phyloP scores from a whole-genome alignment of 1,140 invertebrate genomes.

The Adelges cooleyi region DNA sequence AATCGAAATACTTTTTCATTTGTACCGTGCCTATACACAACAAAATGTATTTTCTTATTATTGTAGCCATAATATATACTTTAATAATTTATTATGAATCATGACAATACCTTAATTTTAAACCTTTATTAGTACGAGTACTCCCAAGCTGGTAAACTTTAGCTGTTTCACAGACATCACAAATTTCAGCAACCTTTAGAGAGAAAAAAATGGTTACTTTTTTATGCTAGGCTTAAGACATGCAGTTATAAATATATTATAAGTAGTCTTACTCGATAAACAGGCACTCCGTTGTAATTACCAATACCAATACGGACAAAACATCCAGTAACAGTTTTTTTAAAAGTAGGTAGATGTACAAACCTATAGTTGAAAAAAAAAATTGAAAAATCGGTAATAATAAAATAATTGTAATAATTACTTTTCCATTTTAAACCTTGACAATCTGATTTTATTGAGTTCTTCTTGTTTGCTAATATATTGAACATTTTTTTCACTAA shows the following conservation, averaged over 20 bases:
- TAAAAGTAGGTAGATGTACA: constrained; percentile 93
- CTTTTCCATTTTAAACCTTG: constrained; percentile 81
- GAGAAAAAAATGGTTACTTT: constrained; percentile 6
- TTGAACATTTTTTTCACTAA: constrained; percentile 43
- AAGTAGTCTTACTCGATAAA: constrained; percentile 60
- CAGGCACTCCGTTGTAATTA: constrained; percentile 71
- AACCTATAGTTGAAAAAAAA: constrained; percentile 46
- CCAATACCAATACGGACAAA: constrained; percentile 96
- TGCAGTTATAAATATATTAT: neutral
- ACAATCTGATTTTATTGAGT: constrained; percentile 75
- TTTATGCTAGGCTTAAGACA: constrained; percentile 1
- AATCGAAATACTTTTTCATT: constrained; percentile 87
- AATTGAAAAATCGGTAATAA: neutral
- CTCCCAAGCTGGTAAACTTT: constrained; percentile 86
- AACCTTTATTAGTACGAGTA: constrained; percentile 84
- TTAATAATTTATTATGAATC: neutral
- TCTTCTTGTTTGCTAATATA: constrained; percentile 67
- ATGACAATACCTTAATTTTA: constrained; percentile 45
- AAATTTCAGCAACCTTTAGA: constrained; percentile 71
- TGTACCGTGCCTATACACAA: constrained; percentile 58
- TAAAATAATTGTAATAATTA: constrained; percentile 33
- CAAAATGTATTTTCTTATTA: constrained; percentile 21
- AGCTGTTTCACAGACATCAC: constrained; percentile 87
- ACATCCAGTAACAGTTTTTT: constrained; percentile 76
- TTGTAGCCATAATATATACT: constrained; percentile 10